These are phyloP conservation scores for Sebastes goodei DNA, from an alignment of 2,797 vertebrate genomes.

Conservation along the genomic window DNA sequence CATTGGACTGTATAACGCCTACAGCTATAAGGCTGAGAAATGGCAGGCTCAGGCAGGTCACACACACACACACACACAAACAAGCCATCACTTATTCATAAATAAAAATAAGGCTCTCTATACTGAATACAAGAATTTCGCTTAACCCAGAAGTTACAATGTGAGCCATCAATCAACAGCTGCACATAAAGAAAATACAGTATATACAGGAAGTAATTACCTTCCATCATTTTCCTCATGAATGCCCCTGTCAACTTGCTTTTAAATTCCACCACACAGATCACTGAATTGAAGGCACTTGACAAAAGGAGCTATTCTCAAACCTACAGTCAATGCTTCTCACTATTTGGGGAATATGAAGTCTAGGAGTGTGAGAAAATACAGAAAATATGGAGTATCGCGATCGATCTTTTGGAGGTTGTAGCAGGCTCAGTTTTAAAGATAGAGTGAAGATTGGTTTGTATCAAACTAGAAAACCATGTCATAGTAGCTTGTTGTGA, in stretches of 20 bases:
- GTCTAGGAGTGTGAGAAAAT: neutral
- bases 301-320: neutral
- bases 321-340: neutral
- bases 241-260: neutral
- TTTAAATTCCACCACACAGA: neutral
- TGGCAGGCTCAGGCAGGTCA: neutral
- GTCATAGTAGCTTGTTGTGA: too few species aligned
- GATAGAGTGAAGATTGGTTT: too few species aligned
- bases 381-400: neutral
- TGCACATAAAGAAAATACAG: constrained; percentile 6
- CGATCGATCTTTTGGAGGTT: too few species aligned
- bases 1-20: neutral
- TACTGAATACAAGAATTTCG: neutral
- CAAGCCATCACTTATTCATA: neutral
- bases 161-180: constrained; percentile 4
- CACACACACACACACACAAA: neutral
- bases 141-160: neutral
- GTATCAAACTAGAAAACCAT: too few species aligned
- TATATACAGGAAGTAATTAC: neutral
- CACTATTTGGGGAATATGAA: neutral
- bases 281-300: neutral
- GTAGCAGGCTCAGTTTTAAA: too few species aligned
- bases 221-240: neutral
- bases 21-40: neutral
- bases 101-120: neutral